Evolutionary conservation across 2,797 vertebrate genomes (phyloP), one percentile per base, ranked within the genome.

Genomic region (Cichlasoma orientale): DNA sequence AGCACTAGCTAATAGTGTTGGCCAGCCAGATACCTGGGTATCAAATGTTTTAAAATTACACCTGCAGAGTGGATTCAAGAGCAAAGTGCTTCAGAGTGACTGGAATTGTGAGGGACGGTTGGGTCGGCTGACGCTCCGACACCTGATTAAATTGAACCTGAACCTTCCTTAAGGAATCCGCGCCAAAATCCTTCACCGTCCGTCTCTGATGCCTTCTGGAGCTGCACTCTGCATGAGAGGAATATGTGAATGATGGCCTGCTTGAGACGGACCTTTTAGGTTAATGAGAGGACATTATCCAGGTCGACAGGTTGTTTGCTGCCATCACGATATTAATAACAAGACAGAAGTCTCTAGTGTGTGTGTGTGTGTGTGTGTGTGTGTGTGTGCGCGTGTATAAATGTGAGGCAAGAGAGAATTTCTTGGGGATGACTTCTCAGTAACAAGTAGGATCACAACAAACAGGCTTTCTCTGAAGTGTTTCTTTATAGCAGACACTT

Each of bases 281-380:
- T 84, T 88, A 89, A 88, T 84, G 56, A 81, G 76, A 69, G 72
- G 77, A 79, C 83, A 86, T 88, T 41, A 86, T 77, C 79, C 18
- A 38, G 50, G 82, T 3, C 77, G 82, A 86, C 80, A 78, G 54
- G 61, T 57, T 74, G 75, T 81, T 77, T 82, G 47, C 56, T 31
- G 10, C 27, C 50, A 63, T 82, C 61, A 27, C 6, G 2, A 71
- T 77, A 74, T 79, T 19, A 71, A 83, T 29, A 68, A 21, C 11
- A 25, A 52, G 58, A 55, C 47, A 59, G 53, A 72, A 36, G 61
- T 68, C 41, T 68, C 10, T 2, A 68, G 44, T 29, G 29, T 47
- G 38, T 1, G 14, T 25, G 21, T 6, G 14, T 3, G 38, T 19
- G 50, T 1, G 8, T 18, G 14, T 4, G 14, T 3, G 44, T 29